Evolutionary conservation across 2,888 invertebrate genomes (phyloP), one percentile per base, ranked within the genome.

Genomic region (Scotopteryx bipunctaria): DNA sequence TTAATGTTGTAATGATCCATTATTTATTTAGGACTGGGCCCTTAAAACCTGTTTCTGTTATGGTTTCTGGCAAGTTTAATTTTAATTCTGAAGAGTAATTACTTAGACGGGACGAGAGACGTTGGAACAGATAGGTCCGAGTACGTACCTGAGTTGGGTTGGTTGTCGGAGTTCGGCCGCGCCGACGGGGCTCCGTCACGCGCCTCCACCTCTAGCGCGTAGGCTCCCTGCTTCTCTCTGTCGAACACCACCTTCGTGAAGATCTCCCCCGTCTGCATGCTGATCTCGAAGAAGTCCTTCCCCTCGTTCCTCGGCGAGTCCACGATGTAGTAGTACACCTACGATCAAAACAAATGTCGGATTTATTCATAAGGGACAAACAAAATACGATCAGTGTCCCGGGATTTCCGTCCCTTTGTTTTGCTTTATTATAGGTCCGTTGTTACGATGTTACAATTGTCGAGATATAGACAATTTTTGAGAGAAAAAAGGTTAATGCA

Each of bases 141-240:
- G n/a, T 51, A 66, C 74, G 35, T 76, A 98, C 98, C 98, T 93
- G 98, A 97, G 92, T 99, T 99, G 33, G 98, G 98, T 77, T 96
- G 95, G 84, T 96, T 96, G 78, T 96, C 95, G 78, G 96, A 96
- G 83, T 98, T 98, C 32, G 98, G 98, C 61, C 98, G 92, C 45
- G 97, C 98, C 8, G 99, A 99, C n/a, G 97, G 96, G 48, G 97
- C 97, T 43, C 98, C 98, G 79, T 99, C 99, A 51, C 98, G 92
- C 0, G 99, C 99, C 83, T 98, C 97, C 69, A 99, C 98, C 81
- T 98, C 98, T 76, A 99, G 91, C 25, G 99, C 99, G 90, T 99
- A 99, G 52, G 98, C 98, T 35, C 97, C 97, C 82, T 98, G 98
- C 92, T 98, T 98, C 90, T 99, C 99, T 61, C 99, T 94, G 91